Evolutionary conservation across 2,797 vertebrate genomes (phyloP).

Genomic region (Trachurus trachurus): DNA sequence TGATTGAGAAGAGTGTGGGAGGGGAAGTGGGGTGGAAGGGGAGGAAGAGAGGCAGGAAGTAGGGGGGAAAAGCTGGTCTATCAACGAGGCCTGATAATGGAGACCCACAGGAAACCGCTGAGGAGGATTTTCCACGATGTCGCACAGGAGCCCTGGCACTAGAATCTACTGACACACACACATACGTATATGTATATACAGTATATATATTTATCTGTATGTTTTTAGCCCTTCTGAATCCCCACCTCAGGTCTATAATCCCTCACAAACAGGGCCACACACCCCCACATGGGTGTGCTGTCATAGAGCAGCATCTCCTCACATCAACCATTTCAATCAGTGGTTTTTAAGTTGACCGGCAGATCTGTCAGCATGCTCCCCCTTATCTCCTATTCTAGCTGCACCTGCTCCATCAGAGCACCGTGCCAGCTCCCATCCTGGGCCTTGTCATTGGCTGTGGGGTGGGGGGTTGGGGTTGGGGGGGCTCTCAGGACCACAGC

Average conservation of each 20-base stretch:
- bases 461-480: no score
- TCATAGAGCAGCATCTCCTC: slow-evolving; percentile 24
- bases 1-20: slow-evolving; percentile 82
- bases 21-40: slow-evolving; percentile 82
- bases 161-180: slow-evolving; percentile 26
- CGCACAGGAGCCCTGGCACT: slow-evolving; percentile 78
- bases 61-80: slow-evolving; percentile 80
- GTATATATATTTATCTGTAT: slow-evolving; percentile 38
- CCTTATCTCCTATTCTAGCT: slow-evolving; percentile 70
- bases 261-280: slow-evolving; percentile 68
- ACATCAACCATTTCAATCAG: slow-evolving; percentile 58
- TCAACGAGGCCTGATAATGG: slow-evolving; percentile 84
- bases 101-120: slow-evolving; percentile 84
- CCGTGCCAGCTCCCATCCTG: slow-evolving; percentile 65
- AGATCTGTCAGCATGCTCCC: slow-evolving; percentile 63
- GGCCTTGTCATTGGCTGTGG: slow-evolving; percentile 61
- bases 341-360: slow-evolving; percentile 60
- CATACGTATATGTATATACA: slow-evolving; percentile 3
- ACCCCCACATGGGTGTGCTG: slow-evolving; percentile 45
- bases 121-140: slow-evolving; percentile 84
- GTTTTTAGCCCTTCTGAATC: slow-evolving; percentile 29
- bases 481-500: slow-evolving; percentile 43
- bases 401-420: slow-evolving; percentile 79
- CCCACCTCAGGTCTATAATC: slow-evolving; percentile 46
- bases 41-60: slow-evolving; percentile 83